A percentile compares a stretch with the other conserved stretches of the same genome.
phyloP scores from a whole-genome alignment of 2,797 vertebrate species.

The Syngnathus acus region DNA sequence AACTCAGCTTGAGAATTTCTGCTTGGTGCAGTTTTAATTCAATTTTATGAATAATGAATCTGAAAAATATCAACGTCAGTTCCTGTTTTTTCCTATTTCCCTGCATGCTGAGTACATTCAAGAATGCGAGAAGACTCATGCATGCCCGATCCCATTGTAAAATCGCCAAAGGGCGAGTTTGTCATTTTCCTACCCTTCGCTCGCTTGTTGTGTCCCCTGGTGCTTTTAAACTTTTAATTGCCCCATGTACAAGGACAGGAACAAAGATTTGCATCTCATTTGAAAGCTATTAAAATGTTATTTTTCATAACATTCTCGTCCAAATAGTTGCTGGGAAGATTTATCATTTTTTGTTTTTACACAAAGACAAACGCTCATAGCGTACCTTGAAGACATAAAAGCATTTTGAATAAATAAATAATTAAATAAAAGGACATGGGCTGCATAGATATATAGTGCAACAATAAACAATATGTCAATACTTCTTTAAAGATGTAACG shows the following conservation, averaged over 20 bases:
- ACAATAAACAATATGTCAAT: not conserved
- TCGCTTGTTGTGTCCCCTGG: slow-evolving; percentile 1
- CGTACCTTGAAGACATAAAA: not conserved
- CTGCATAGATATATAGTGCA: not conserved
- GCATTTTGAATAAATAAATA: not conserved
- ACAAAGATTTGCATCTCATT: slow-evolving; percentile 3
- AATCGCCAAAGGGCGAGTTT: not conserved
- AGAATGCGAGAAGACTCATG: slow-evolving; percentile 12
- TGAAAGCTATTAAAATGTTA: not conserved
- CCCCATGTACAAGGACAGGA: not conserved
- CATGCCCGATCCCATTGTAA: not conserved
- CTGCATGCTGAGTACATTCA: slow-evolving; percentile 14
- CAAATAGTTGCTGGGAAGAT: not conserved
- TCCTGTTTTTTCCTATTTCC: slow-evolving; percentile 1
- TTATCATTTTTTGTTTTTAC: not conserved
- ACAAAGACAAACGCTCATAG: not conserved
- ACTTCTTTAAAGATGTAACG: not conserved
- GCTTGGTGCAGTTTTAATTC: slow-evolving; percentile 42
- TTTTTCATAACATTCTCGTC: not conserved
- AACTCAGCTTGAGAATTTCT: not conserved
- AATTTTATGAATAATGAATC: not conserved
- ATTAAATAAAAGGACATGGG: not conserved
- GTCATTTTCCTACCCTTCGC: not conserved
- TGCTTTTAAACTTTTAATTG: not conserved
- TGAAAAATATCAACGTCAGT: not conserved